phyloP scores from a whole-genome alignment of 2,113 vertebrate species.

The Cebidichthys violaceus region DNA sequence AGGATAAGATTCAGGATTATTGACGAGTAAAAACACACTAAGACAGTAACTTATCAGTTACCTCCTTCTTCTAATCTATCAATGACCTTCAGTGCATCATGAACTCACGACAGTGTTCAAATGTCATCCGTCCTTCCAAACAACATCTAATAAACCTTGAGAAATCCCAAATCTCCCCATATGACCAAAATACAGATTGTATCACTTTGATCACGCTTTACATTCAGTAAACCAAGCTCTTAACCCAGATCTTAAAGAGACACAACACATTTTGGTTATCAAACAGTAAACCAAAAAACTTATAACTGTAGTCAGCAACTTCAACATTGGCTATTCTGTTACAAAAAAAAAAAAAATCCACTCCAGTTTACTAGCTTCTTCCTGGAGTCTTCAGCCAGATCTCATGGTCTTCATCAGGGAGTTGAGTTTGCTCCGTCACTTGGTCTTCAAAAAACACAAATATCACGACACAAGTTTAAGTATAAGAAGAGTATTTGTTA shows the following conservation, averaged over 20 bases:
- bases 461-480: neutral
- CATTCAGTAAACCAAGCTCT: neutral
- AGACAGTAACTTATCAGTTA: neutral
- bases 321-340: neutral
- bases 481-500: neutral
- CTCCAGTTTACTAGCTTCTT: too few relatives aligned
- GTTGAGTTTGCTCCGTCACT: neutral
- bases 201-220: neutral
- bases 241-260: neutral
- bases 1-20: conserved; percentile 47
- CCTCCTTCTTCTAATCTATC: neutral
- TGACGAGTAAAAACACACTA: conserved; percentile 7
- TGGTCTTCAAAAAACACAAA: neutral
- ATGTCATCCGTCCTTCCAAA: neutral
- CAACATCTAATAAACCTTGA: neutral
- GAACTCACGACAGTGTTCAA: neutral
- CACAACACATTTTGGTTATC: neutral
- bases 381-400: neutral
- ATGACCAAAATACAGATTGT: neutral
- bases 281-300: neutral
- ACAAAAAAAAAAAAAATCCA: too few relatives aligned
- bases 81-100: neutral
- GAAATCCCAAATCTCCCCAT: neutral
- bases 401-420: neutral
- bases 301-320: neutral